Conservation (phyloP, 1,140 invertebrate genomes). For the Thaumatotibia leucotreta region DNA sequence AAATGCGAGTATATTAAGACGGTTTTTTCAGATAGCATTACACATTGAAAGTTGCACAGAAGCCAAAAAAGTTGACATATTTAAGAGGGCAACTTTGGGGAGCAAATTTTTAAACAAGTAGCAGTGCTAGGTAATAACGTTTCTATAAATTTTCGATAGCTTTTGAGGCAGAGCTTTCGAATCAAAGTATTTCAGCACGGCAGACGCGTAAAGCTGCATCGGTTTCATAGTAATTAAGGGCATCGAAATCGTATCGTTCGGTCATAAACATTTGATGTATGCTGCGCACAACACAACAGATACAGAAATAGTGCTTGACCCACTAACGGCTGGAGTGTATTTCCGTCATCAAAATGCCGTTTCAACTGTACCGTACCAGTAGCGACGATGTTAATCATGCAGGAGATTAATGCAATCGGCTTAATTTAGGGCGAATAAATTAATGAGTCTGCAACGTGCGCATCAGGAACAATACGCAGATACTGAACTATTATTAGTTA, state of each 20-base stretch:
- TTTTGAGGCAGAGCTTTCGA: background rate
- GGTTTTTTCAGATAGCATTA: background rate
- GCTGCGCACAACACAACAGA: slow-evolving; percentile 54
- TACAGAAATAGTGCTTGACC: slow-evolving; percentile 70
- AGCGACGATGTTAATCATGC: slow-evolving; percentile 39
- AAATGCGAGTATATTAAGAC: background rate
- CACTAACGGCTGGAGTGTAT: slow-evolving; percentile 71
- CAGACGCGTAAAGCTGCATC: slow-evolving; percentile 20
- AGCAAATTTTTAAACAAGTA: background rate
- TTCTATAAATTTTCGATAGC: background rate
- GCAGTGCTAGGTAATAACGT: background rate
- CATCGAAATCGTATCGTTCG: slow-evolving; percentile 33
- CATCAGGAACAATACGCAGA: background rate
- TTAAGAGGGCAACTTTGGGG: background rate
- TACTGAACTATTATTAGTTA: background rate
- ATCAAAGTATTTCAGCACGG: background rate
- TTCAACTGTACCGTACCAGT: slow-evolving; percentile 26
- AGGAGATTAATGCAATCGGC: slow-evolving; percentile 22
- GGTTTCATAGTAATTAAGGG: slow-evolving; percentile 34
- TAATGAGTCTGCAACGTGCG: background rate
- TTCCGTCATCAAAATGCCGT: slow-evolving; percentile 64
- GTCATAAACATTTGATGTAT: slow-evolving; percentile 52
- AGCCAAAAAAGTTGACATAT: background rate
- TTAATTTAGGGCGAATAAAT: slow-evolving; percentile 3
- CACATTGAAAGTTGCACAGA: background rate